Evolutionary conservation across 2,797 vertebrate genomes (phyloP).

Genomic region (Gambelia wislizenii): DNA sequence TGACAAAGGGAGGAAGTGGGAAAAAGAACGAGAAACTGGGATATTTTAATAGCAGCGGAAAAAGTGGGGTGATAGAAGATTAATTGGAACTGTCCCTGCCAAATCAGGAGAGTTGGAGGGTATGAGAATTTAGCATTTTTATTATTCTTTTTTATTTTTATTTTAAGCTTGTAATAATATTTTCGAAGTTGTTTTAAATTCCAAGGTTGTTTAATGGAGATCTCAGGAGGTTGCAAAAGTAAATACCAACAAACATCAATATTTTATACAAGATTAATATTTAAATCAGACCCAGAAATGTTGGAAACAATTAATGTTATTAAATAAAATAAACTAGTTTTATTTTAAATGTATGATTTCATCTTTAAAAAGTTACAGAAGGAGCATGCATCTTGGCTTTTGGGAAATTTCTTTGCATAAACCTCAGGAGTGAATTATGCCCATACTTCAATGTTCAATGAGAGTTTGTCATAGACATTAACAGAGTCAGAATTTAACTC

Average conservation of each 20-base stretch:
- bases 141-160: slow-evolving; percentile 66
- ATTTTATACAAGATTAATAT: slow-evolving; percentile 81
- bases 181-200: slow-evolving; percentile 75
- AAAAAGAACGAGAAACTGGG: too few species aligned
- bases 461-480: slow-evolving; percentile 7
- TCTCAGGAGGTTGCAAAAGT: slow-evolving; percentile 81
- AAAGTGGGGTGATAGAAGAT: too few species aligned
- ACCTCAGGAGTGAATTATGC: slow-evolving; percentile 28
- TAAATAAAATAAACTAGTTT: slow-evolving; percentile 82
- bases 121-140: slow-evolving; percentile 46
- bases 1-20: too few species aligned
- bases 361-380: slow-evolving; percentile 77
- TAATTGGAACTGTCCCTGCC: too few species aligned
- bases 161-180: slow-evolving; percentile 76
- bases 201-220: slow-evolving; percentile 78
- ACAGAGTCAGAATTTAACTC: slow-evolving; percentile 14
- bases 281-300: slow-evolving; percentile 80
- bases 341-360: slow-evolving; percentile 82
- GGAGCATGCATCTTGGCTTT: slow-evolving; percentile 55
- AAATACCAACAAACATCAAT: slow-evolving; percentile 77
- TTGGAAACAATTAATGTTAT: slow-evolving; percentile 81
- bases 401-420: slow-evolving; percentile 45
- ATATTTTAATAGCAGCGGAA: too few species aligned
- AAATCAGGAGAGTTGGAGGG: neutral
- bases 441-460: slow-evolving; percentile 15